Conservation (phyloP, 2,797 vertebrate genomes). For the Semaprochilodus insignis region DNA sequence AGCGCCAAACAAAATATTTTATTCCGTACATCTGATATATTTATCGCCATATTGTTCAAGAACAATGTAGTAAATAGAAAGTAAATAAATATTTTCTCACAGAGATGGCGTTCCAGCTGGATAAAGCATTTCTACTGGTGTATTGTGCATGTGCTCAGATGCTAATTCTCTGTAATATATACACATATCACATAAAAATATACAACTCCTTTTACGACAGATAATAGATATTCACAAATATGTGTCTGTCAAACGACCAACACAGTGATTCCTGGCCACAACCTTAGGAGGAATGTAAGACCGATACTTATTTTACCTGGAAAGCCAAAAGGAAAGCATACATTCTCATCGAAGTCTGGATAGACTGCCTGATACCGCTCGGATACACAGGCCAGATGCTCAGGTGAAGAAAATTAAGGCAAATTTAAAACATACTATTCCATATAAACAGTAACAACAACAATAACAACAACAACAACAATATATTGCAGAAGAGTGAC, state of each 20-base stretch:
- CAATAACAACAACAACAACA: background rate
- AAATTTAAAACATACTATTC: constrained; percentile 45
- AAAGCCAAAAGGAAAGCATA: constrained; percentile 52
- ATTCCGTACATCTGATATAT: constrained; percentile 73
- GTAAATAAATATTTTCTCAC: constrained; percentile 56
- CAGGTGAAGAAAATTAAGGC: constrained; percentile 58
- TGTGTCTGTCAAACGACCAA: constrained; percentile 60
- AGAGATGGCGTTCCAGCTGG: constrained; percentile 67
- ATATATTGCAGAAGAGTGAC: constrained; percentile 39
- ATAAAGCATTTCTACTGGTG: constrained; percentile 55
- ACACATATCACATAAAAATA: constrained; percentile 78
- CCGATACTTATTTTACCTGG: background rate
- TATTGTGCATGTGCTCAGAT: no score
- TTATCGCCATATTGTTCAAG: constrained; percentile 70
- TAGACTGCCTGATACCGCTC: constrained; percentile 37
- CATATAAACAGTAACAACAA: constrained; percentile 30
- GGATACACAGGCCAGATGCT: constrained; percentile 46
- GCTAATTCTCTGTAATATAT: constrained; percentile 47
- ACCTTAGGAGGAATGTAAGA: background rate
- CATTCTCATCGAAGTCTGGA: constrained; percentile 66
- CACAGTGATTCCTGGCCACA: constrained; percentile 18
- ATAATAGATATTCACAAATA: constrained; percentile 75
- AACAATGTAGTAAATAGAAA: constrained; percentile 66
- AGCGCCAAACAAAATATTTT: constrained; percentile 72
- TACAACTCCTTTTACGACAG: constrained; percentile 59